Evolutionary conservation across 2,113 vertebrate species (phyloP).

Genomic region (Rattus rattus): DNA sequence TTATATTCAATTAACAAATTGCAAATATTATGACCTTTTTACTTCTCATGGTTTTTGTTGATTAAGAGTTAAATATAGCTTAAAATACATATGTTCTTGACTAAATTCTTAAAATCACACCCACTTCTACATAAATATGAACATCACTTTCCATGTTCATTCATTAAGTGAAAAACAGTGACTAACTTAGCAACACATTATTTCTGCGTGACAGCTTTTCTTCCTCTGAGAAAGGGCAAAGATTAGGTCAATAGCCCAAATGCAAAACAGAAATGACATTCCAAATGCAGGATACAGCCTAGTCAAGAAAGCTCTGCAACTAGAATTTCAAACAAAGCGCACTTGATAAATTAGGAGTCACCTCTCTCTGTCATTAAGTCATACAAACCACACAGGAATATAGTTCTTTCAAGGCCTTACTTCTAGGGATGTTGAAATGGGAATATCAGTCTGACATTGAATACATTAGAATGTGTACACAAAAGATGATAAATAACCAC

Average conservation of each 20-base stretch:
- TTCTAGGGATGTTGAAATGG: conserved; percentile 39
- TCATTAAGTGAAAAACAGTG: background rate
- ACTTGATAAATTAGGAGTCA: conserved; percentile 66
- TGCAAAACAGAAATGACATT: conserved; percentile 51
- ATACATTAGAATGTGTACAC: conserved; percentile 36
- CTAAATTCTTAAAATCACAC: conserved; percentile 26
- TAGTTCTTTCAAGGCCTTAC: background rate
- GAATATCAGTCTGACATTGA: conserved; percentile 37
- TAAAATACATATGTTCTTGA: background rate
- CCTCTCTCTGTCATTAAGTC: conserved; percentile 36
- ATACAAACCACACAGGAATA: conserved; percentile 31
- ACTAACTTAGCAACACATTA: conserved; percentile 46
- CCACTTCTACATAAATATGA: conserved; percentile 1
- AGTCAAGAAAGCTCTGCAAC: conserved; percentile 44
- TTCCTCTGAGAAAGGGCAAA: conserved; percentile 59
- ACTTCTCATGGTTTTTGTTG: background rate
- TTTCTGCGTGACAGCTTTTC: conserved; percentile 53
- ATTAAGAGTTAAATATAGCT: conserved; percentile 25
- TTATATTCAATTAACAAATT: no score
- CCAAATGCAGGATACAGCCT: conserved; percentile 32
- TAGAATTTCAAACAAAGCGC: conserved; percentile 59
- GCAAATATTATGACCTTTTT: background rate
- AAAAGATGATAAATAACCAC: conserved; percentile 54
- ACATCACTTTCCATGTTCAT: background rate
- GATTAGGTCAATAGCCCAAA: conserved; percentile 50